These are phyloP conservation scores for Lasioglossum vierecki DNA, from an alignment of 2,888 invertebrate genomes.

Conservation along the genomic window DNA sequence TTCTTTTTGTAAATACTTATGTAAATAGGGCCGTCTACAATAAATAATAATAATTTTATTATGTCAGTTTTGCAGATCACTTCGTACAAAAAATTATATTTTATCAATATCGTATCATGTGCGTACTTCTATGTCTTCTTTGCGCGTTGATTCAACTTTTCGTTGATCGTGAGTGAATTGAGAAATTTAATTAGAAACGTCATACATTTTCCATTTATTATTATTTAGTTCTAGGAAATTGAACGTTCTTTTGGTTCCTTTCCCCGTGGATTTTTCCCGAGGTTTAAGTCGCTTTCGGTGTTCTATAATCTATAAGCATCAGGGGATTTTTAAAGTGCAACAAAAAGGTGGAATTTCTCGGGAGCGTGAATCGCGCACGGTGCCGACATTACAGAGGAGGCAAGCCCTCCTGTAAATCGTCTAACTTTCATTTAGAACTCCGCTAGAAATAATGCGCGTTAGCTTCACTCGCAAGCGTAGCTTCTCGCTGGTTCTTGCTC, in stretches of 20 bases:
- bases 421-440: conserved; percentile 37
- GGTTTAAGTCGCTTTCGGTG: not conserved
- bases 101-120: not conserved
- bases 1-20: too few species aligned
- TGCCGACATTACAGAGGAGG: not conserved
- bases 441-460: conserved; percentile 24
- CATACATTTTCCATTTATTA: too few species aligned
- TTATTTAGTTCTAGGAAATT: not conserved
- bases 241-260: too few species aligned
- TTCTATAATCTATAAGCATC: not conserved
- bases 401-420: not conserved
- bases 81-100: not conserved
- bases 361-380: not conserved
- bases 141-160: not conserved
- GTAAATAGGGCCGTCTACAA: too few species aligned
- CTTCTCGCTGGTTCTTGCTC: conserved; percentile 24
- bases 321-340: not conserved
- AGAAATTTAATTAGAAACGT: not conserved
- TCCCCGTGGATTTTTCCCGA: not conserved
- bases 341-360: not conserved
- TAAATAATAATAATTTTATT: not conserved
- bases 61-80: too few species aligned
- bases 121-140: not conserved
- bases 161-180: not conserved
- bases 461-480: conserved; percentile 19